A percentile compares a stretch with the other conserved stretches of the same genome.
Conservation (phyloP, 2,888 invertebrate species). For the Cataglyphis rosenhaueri region DNA sequence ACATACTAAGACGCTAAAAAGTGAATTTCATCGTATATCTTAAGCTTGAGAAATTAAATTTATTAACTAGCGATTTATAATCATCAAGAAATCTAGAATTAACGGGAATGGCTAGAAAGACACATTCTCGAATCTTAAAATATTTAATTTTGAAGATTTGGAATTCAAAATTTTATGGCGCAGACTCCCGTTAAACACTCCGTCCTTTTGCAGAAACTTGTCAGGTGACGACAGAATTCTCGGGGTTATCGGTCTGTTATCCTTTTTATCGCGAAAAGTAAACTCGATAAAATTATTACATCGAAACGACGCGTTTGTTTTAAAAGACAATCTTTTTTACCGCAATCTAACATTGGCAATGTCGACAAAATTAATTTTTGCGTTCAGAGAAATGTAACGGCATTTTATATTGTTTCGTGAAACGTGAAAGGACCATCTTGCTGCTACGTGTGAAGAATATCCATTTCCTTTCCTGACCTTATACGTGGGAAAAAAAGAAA, state of each 20-base stretch:
- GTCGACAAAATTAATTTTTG: neutral
- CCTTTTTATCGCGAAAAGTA: neutral
- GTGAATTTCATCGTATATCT: neutral
- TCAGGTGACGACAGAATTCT: neutral
- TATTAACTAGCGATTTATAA: neutral
- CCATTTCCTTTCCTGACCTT: neutral
- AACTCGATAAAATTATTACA: constrained; percentile 1
- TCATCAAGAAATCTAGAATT: neutral
- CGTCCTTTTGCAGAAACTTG: neutral
- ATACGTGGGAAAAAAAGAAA: neutral
- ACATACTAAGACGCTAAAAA: neutral
- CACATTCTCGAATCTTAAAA: neutral
- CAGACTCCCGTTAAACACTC: neutral
- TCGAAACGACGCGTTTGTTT: neutral
- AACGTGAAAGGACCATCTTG: neutral
- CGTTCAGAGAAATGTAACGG: neutral
- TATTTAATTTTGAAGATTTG: neutral
- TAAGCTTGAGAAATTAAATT: neutral
- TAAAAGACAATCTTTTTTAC: neutral
- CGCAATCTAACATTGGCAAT: neutral
- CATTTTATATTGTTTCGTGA: constrained; percentile 13
- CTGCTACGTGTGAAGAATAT: neutral
- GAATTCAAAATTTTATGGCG: neutral
- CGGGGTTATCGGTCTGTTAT: neutral
- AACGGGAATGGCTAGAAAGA: too few species aligned